Evolutionary conservation across 1,140 invertebrate genomes (phyloP), one percentile per base, ranked within the genome.

Genomic region (Psilanteris sp.): DNA sequence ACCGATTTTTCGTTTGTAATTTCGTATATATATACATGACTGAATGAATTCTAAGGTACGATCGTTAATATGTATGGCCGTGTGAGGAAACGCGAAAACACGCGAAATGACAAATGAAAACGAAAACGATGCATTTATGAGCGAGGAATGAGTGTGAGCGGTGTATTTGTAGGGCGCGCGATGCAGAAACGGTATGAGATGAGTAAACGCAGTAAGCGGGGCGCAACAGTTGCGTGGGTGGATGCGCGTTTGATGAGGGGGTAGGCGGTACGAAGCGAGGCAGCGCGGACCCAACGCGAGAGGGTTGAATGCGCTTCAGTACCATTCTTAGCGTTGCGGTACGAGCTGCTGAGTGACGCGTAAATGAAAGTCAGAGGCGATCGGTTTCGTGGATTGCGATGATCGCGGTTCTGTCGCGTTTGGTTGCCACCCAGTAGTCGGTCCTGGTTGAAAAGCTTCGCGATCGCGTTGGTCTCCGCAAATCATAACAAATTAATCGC

Each of bases 201-300:
- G 22, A 41, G 50, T 70, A 41, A 59, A 59, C 43, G 66, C 54
- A 44, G 29, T 26, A 4, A 52, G 41, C 52, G 68, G 70, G 52
- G 70, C 70, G 70, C 71, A 74, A 74, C 71, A 74, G 71, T 66
- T 74, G 71, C 71, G 71, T 74, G 52, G 61, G 59, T 73, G 39
- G 61, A 52, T 74, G 71, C 71, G 71, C 71, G 71, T 36, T 66
- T 66, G 52, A 52, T 44, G 54, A 48, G 44, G 57, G 41, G 48
- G 48, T 55, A 61, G 68, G 39, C 16, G 46, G 68, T 43, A 62
- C 26, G 36, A 34, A 43, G 3, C 29, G 18, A 13, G 26, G 41
- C 32, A 57, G 43, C 37, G 15, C 43, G 36, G 36, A 24, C 13
- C 50, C 5, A 27, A 54, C 31, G 7, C 34, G 26, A n/a, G 41